phyloP scores from a whole-genome alignment of 2,113 vertebrate genomes.

The Melanotaenia duboulayi region DNA sequence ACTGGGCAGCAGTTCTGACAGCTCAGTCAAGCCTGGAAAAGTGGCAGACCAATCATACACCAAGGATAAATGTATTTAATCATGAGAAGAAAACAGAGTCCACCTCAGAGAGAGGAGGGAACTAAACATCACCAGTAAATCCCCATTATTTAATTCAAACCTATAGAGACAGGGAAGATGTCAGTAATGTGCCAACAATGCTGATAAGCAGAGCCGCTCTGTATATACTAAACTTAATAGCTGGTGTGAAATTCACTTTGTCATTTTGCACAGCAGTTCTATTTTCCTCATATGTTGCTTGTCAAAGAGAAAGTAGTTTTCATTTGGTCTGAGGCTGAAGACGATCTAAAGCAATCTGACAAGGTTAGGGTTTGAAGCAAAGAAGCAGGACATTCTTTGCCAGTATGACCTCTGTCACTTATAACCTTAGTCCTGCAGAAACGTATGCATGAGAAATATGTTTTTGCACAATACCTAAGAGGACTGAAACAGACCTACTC shows the following conservation, averaged over 20 bases:
- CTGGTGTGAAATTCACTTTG: constrained; percentile 33
- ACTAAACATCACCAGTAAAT: constrained; percentile 3
- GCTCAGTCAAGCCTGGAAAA: constrained; percentile 52
- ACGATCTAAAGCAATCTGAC: constrained; percentile 33
- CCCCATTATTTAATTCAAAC: constrained; percentile 15
- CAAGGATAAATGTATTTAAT: constrained; percentile 54
- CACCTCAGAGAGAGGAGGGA: constrained; percentile 18
- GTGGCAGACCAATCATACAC: constrained; percentile 51
- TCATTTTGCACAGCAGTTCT: constrained; percentile 3
- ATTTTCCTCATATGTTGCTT: constrained; percentile 4
- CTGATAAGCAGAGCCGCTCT: constrained; percentile 14
- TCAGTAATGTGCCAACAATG: constrained; percentile 11
- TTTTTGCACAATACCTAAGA: constrained; percentile 20
- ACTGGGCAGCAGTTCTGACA: constrained; percentile 46
- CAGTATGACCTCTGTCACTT: constrained; percentile 24
- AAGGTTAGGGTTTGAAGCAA: constrained; percentile 27
- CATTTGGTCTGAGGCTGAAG: constrained; percentile 8
- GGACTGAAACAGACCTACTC: constrained; percentile 26
- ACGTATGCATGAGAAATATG: constrained; percentile 22
- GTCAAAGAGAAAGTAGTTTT: constrained; percentile 19
- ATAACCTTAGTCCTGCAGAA: constrained; percentile 18
- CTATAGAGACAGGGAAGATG: neutral
- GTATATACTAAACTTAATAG: constrained; percentile 14
- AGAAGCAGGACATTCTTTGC: constrained; percentile 36
- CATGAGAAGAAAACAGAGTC: constrained; percentile 20